Evolutionary conservation across 2,113 vertebrate species (phyloP), one percentile per base, ranked within the genome.

Genomic region (Caloenas nicobarica): DNA sequence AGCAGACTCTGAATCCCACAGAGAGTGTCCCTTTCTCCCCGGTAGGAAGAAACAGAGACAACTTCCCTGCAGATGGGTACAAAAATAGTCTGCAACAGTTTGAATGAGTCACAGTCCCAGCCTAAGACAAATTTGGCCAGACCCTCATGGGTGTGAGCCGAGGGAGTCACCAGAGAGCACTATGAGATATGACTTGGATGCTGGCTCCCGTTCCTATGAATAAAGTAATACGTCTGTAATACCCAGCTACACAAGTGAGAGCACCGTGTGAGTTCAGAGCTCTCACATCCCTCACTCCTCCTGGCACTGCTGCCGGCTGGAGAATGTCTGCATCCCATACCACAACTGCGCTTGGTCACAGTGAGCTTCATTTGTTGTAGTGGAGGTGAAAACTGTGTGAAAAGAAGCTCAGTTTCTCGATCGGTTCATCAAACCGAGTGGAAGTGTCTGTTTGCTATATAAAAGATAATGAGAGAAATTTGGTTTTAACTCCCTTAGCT

Each of bases 401-500:
- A 78, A 93, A 88, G 10, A 11, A 88, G 77, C 53, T 81, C 82
- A 65, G 38, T 29, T 58, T 88, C 90, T 96, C 15, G 4, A 86
- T 95, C 95, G 93, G 2, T 95, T 97, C 91, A 74, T 97, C 97
- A 97, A 95, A 84, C 64, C 7, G 23, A 97, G 92, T 95, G 77
- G 89, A 97, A 97, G 86, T 93, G 77, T 88, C 93, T 97, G 86
- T 92, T 81, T 95, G 83, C 87, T 85, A 6, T 93, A 71, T 93
- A 86, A 90, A 95, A 96, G 92, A 89, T 96, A 97, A 97, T 97
- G 92, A 81, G 87, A 96, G 56, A 95, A 96, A 95, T 94, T 91
- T 89, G 66, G 68, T 93, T 94, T 95, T 95, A 97, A 82, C 34
- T 97, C 86, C 48, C 60, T 89, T 96, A 15, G 3, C 81, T 92